phyloP scores from a whole-genome alignment of 2,797 vertebrate species.

The Sebastes dallii region DNA sequence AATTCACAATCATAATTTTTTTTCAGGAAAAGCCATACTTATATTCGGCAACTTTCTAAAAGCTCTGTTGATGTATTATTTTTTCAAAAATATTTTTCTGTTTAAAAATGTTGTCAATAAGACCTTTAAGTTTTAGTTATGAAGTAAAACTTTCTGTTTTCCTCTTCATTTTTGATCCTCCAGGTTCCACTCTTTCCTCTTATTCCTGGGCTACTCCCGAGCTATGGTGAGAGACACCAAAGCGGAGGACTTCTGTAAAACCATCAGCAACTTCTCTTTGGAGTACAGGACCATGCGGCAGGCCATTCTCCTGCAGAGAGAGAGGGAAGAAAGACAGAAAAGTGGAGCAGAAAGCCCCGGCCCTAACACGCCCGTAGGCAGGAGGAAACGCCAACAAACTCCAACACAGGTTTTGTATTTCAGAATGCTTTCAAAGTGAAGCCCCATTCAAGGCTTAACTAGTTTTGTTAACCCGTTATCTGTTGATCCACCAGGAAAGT shows the following conservation, averaged over 20 bases:
- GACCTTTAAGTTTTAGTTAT: neutral
- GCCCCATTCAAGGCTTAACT: rapidly evolving
- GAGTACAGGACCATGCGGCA: constrained; percentile 76
- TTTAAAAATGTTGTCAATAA: too few relatives aligned
- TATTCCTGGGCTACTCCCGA: constrained; percentile 84
- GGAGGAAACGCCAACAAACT: constrained; percentile 49
- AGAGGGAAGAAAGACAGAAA: constrained; percentile 65
- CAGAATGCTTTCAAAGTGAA: neutral
- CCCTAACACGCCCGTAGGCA: constrained; percentile 29
- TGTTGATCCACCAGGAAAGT: constrained; percentile 48
- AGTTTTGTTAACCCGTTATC: neutral
- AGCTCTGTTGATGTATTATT: too few relatives aligned
- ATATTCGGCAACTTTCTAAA: too few relatives aligned
- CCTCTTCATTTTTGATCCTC: neutral
- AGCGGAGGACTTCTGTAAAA: constrained; percentile 80
- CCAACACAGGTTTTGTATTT: constrained; percentile 41
- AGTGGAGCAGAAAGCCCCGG: constrained; percentile 8
- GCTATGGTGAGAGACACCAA: constrained; percentile 73
- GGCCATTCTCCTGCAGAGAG: constrained; percentile 73
- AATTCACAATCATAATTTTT: too few relatives aligned
- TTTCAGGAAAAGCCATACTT: too few relatives aligned
- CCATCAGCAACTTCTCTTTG: constrained; percentile 83
- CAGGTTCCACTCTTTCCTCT: constrained; percentile 85
- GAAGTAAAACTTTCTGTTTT: neutral
- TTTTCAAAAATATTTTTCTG: too few relatives aligned